A percentile compares a stretch with the other conserved stretches of the same genome.
These are phyloP conservation scores for Erpornis zantholeuca DNA, from an alignment of 2,113 vertebrate species.

Conservation along the genomic window DNA sequence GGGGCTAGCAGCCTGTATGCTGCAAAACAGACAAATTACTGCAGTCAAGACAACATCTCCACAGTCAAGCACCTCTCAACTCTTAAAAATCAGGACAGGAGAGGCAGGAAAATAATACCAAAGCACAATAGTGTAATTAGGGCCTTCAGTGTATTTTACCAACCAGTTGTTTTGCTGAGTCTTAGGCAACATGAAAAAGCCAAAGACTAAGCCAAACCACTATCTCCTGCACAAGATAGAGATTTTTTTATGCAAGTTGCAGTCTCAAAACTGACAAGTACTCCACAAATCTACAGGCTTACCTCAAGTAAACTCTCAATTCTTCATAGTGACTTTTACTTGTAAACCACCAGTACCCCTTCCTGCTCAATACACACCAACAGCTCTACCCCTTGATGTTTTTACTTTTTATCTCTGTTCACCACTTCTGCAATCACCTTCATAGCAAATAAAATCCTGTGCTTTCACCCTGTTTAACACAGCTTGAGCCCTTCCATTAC, in stretches of 20 bases:
- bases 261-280: neutral
- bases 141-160: neutral
- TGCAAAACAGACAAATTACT: neutral
- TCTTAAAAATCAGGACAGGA: neutral
- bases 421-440: neutral
- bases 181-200: neutral
- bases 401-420: neutral
- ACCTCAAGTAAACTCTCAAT: neutral
- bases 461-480: neutral
- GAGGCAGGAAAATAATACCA: neutral
- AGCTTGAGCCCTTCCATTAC: conserved; percentile 17
- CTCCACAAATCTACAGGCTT: neutral
- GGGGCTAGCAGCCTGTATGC: neutral
- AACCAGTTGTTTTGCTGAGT: neutral
- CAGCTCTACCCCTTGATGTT: neutral
- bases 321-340: neutral
- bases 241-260: neutral
- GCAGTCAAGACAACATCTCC: neutral
- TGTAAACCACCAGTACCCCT: neutral
- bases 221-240: neutral
- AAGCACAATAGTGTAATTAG: neutral
- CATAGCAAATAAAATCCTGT: neutral
- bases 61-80: neutral
- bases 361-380: neutral
- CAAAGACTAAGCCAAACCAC: neutral